These are phyloP conservation scores for Coenobita brevimanus DNA, from an alignment of 1,140 invertebrate species.

Conservation along the genomic window DNA sequence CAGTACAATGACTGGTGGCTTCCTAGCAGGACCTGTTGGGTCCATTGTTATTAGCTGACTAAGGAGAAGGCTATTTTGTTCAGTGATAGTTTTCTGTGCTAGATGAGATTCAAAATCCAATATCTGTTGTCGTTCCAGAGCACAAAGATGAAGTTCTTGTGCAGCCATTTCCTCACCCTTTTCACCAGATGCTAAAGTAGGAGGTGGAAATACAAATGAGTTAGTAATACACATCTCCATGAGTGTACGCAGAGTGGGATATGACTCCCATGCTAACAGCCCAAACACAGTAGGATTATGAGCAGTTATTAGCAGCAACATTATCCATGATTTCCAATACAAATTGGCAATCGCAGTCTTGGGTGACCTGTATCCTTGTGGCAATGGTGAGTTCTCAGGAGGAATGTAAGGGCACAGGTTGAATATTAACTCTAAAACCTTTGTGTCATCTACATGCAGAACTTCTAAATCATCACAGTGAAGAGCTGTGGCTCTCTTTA, in stretches of 20 bases:
- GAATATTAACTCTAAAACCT: conserved; percentile 92
- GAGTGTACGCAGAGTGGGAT: conserved; percentile 91
- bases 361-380: conserved; percentile 88
- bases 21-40: conserved; percentile 85
- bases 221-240: conserved; percentile 99
- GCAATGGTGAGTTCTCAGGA: conserved; percentile 93
- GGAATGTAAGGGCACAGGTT: conserved; percentile 93
- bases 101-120: conserved; percentile 95
- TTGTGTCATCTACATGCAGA: conserved; percentile 84
- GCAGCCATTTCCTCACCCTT: conserved; percentile 78
- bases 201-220: conserved; percentile 82
- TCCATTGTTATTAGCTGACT: conserved; percentile 84
- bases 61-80: conserved; percentile 89
- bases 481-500: conserved; percentile 86
- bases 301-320: conserved; percentile 90
- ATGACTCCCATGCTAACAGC: conserved; percentile 88
- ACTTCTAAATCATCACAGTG: conserved; percentile 76
- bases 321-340: conserved; percentile 96
- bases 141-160: conserved; percentile 81
- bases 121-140: conserved; percentile 87
- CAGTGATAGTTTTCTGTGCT: conserved; percentile 91
- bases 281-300: conserved; percentile 94
- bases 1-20: conserved; percentile 84
- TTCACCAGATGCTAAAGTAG: conserved; percentile 79
- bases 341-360: conserved; percentile 90